Evolutionary conservation across 1,140 invertebrate species (phyloP).

Genomic region (Colletes latitarsis): DNA sequence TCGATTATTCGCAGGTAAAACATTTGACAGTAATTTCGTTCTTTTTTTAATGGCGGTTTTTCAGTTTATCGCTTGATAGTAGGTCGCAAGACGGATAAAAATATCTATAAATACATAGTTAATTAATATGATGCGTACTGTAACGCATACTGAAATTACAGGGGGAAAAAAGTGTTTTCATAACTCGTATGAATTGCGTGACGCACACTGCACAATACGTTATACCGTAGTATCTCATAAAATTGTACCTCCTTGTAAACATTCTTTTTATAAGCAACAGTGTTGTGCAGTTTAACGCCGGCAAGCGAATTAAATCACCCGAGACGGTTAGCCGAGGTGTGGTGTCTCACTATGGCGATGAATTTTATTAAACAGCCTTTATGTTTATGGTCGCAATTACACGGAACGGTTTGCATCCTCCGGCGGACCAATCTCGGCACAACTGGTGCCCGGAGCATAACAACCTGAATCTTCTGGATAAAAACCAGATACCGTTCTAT

Average conservation of each 20-base stretch:
- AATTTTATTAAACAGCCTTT: slow-evolving; percentile 49
- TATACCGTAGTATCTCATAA: too few species aligned
- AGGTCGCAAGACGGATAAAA: too few species aligned
- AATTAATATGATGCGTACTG: too few species aligned
- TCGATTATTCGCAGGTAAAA: too few species aligned
- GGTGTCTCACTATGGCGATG: slow-evolving; percentile 28
- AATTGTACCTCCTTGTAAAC: background rate
- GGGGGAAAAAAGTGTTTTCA: too few species aligned
- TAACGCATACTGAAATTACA: too few species aligned
- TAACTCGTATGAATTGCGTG: too few species aligned
- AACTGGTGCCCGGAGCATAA: slow-evolving; percentile 50
- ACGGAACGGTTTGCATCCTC: slow-evolving; percentile 49
- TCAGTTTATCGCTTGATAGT: too few species aligned
- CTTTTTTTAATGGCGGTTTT: too few species aligned
- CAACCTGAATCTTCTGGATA: slow-evolving; percentile 51
- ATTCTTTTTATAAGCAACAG: background rate
- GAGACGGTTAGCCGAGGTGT: background rate
- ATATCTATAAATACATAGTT: too few species aligned
- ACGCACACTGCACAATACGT: too few species aligned
- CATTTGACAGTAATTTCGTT: too few species aligned
- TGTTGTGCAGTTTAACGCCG: background rate
- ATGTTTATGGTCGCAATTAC: slow-evolving; percentile 56
- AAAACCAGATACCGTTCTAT: slow-evolving; percentile 66
- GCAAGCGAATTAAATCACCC: background rate
- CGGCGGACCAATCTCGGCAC: slow-evolving; percentile 57